These are phyloP conservation scores for Pardalotus punctatus DNA, from an alignment of 2,113 vertebrate species.

Conservation along the genomic window DNA sequence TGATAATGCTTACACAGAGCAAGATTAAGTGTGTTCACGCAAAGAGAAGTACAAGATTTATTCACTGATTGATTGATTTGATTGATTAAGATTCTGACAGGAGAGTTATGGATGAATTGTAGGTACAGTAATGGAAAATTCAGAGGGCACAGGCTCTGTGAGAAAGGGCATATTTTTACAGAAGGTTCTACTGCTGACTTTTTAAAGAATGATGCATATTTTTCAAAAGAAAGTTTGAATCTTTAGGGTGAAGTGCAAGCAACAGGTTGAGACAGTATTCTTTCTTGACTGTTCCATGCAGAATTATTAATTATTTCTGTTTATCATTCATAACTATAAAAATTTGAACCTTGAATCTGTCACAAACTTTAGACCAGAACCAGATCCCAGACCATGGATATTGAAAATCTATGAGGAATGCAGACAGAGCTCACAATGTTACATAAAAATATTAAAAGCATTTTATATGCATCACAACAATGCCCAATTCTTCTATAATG, in stretches of 20 bases:
- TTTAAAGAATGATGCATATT: neutral
- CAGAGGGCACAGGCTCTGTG: neutral
- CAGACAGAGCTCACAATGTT: fast-evolving
- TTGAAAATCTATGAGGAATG: neutral
- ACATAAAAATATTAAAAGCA: neutral
- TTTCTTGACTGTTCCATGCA: neutral
- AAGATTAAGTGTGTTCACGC: conserved; percentile 24
- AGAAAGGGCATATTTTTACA: neutral
- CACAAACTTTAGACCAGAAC: neutral
- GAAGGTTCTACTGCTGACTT: neutral
- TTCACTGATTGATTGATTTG: conserved; percentile 34
- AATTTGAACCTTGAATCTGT: neutral
- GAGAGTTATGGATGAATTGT: conserved; percentile 14
- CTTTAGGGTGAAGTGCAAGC: neutral
- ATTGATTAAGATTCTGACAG: conserved; percentile 36
- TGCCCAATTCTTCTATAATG: neutral
- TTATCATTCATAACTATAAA: neutral
- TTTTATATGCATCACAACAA: neutral
- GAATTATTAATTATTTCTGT: neutral
- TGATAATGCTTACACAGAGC: neutral
- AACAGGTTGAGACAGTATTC: neutral
- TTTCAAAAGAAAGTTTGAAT: neutral
- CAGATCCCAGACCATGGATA: neutral
- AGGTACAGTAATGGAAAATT: conserved; percentile 11
- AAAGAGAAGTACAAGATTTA: conserved; percentile 20